Percentiles rank a stretch among this genome's conserved stretches.
Evolutionary conservation across 1,140 invertebrate species (phyloP).

Genomic region (Plutomurus gul): DNA sequence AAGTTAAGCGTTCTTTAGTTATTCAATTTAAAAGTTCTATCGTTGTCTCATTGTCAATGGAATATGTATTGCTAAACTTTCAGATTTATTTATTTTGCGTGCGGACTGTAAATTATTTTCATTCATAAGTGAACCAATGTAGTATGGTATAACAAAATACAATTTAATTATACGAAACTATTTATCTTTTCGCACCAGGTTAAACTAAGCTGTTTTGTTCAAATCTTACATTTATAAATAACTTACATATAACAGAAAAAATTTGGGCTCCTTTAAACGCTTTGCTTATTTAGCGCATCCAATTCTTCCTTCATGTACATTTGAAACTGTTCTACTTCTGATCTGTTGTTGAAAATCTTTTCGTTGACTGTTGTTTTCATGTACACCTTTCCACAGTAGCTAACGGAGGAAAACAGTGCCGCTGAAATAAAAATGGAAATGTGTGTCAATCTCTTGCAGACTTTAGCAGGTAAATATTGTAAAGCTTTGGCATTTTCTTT

Average conservation of each 20-base stretch:
- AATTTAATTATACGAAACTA: too few species aligned
- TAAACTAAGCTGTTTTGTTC: neutral
- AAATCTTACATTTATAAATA: neutral
- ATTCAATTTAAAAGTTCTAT: too few species aligned
- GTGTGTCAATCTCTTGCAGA: neutral
- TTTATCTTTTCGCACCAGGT: too few species aligned
- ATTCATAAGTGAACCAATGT: too few species aligned
- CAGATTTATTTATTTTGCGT: too few species aligned
- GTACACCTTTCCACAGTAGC: neutral
- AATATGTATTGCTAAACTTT: too few species aligned
- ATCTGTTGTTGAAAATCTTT: neutral
- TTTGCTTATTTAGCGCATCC: neutral
- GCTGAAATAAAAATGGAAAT: neutral
- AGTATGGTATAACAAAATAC: too few species aligned
- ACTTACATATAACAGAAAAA: too few species aligned
- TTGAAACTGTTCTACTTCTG: constrained; percentile 1
- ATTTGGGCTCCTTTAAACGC: neutral
- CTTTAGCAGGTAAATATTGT: neutral
- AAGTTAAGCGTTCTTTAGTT: too few species aligned
- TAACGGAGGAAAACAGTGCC: neutral
- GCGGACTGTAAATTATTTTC: too few species aligned
- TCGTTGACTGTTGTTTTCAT: neutral
- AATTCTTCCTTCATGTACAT: neutral
- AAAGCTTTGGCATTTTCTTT: too few species aligned
- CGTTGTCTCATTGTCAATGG: too few species aligned